Base-by-base conservation (phyloP, 2,797 vertebrate species). In the Typhlichthys eigenmanni region DNA sequence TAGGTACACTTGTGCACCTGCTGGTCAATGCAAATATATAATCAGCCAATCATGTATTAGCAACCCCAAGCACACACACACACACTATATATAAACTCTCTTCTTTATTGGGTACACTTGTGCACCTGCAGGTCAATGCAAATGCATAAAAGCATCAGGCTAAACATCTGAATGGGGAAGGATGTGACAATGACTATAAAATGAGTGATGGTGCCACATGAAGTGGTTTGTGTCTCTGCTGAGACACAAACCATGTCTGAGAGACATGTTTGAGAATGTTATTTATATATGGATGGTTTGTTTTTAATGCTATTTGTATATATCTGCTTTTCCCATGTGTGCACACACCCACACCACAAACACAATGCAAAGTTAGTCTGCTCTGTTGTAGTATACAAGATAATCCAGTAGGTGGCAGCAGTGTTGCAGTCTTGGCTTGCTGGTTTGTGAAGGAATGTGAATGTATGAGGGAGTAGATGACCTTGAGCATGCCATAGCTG, bases 341-440 rank as follows among this genome's bases (percentile, higher is more conserved):
- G 24, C 3, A 12, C 47, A 12, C 11, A 48, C n/a, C 12, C 49
- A 51, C 10, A 66, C 32, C 17, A 43, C 51, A 47, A 53, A 34
- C 54, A 62, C 57, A 57, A 38, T 38, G 34, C 34, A 38, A 29
- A 38, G 46, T 29, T 19, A 10, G 3, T 8, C n/a, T 11, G 19
- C 12, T 14, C 9, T 24, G 4, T 16, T 60, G 71, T 64, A 74
- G 50, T 69, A n/a, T 61, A 47, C 17, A 8, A 14, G 2, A 1
- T 63, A 9, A 51, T 19, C 62, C 87, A 84, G 69, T 52, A 82
- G 88, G 62, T 72, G 84, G 88, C 86, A 87, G 85, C 82, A 84
- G 69, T 38, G 13, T 2, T 11, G 2, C 11, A 55, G 11, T 55
- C 7, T 49, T 55, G 0, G 6, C 46, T 45, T 9, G 13, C 29